Evolutionary conservation across 2,797 vertebrate genomes (phyloP), one percentile per base, ranked within the genome.

Genomic region (Pitangus sulphuratus): DNA sequence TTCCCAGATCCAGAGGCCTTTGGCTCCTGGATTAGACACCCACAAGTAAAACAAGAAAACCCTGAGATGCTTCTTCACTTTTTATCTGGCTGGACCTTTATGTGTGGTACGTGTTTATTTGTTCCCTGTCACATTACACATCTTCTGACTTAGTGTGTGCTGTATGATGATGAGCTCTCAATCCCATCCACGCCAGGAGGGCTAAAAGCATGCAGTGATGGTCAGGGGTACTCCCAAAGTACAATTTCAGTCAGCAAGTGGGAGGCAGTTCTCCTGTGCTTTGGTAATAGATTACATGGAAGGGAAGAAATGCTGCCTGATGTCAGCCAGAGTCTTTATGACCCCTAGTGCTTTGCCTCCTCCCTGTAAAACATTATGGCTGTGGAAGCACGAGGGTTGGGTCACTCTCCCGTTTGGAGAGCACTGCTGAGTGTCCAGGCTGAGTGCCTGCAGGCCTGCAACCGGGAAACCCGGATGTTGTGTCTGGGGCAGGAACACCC

Each of bases 81-180:
- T 31, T 75, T 51, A 61, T 30, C 30, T 35, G 48, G 19, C n/a
- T 40, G n/a, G 14, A 9, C 30, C 45, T 74, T 39, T 20, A 0
- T 1, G 7, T 37, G 31, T 13, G 28, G 7, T 26, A 12, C 0
- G 1, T 33, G 25, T 62, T 37, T 83, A 24, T 83, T 83, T 3
- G 2, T 66, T 75, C 30, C 16, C 69, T 39, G 37, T 25, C 39
- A 2, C 0, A 0, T 14, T 68, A 22, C 37, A 12, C 0, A 2
- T 72, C 21, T 47, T 68, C 54, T 53, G 50, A 7, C 44, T 37
- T 54, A 8, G 25, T 6, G 26, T 2, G 0, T 1, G 2, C 42
- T 64, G 26, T 17, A 12, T 17, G 21, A 7, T 16, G 77, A 35
- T 12, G 62, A 78, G 31, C 31, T 61, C 31, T 82, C 39, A 31